Percentiles rank a stretch among this genome's conserved stretches.
Evolutionary conservation across 1,140 invertebrate species (phyloP).

Genomic region (Papilio machaon): DNA sequence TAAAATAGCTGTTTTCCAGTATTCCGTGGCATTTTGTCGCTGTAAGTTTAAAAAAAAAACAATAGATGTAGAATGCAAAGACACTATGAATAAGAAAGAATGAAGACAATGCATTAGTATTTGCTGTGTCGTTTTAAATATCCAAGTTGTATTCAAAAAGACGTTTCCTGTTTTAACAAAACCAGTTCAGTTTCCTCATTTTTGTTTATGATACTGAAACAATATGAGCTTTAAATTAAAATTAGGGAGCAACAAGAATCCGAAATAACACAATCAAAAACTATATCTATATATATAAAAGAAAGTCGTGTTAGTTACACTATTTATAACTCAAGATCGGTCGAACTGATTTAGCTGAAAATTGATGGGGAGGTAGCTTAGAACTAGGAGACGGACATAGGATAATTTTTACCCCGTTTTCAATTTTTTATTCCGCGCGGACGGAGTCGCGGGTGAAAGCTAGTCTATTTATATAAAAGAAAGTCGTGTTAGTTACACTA

Average conservation of each 20-base stretch:
- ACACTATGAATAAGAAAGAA: slow-evolving; percentile 29
- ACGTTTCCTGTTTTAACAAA: background rate
- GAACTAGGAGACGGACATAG: no score
- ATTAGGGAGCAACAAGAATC: background rate
- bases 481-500: no score
- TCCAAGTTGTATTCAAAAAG: slow-evolving; percentile 23
- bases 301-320: no score
- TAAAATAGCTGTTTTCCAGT: slow-evolving; percentile 4
- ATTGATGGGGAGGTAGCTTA: no score
- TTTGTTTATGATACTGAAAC: background rate
- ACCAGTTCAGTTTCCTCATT: background rate
- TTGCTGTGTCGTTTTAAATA: slow-evolving; percentile 31
- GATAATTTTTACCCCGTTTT: no score
- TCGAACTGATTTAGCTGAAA: no score
- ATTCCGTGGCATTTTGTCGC: background rate
- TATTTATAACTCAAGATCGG: no score
- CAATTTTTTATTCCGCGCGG: no score
- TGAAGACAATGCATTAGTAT: slow-evolving; percentile 35
- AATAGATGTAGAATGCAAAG: background rate
- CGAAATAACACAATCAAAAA: background rate
- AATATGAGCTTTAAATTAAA: slow-evolving; percentile 11
- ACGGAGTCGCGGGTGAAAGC: no score
- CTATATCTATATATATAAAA: no score
- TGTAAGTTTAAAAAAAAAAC: slow-evolving; percentile 10
- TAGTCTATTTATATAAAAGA: no score